These are phyloP conservation scores for Amblyjoppa fuscipennis DNA, from an alignment of 2,888 invertebrate genomes.

Conservation along the genomic window DNA sequence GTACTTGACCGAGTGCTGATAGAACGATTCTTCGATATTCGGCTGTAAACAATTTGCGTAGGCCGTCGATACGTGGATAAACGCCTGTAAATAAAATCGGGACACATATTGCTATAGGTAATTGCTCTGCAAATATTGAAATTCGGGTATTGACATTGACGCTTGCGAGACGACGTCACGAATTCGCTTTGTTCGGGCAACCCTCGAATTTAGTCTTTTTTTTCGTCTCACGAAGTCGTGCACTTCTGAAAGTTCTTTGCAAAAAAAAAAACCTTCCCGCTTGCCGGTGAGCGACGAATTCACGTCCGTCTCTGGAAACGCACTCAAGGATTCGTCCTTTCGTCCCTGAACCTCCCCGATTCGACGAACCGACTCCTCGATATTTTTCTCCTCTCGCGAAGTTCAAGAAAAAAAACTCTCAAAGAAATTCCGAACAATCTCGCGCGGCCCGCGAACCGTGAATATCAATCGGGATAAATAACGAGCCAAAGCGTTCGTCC, in stretches of 20 bases:
- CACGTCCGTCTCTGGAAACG: background rate
- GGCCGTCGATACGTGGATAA: constrained; percentile 84
- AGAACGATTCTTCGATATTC: constrained; percentile 90
- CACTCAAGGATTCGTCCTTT: background rate
- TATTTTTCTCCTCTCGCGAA: background rate
- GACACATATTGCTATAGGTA: background rate
- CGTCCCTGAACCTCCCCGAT: background rate
- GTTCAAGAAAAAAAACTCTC: background rate
- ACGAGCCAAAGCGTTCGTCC: background rate
- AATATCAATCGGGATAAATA: background rate
- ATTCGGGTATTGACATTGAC: background rate
- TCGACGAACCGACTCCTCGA: background rate
- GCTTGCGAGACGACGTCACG: background rate
- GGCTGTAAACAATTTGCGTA: constrained; percentile 85
- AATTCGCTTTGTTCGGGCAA: background rate
- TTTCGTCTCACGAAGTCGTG: background rate
- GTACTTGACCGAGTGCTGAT: constrained; percentile 86
- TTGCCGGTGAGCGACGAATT: constrained; percentile 25
- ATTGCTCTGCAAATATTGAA: background rate
- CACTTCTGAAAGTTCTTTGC: background rate
- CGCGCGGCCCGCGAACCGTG: background rate
- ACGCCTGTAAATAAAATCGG: constrained; percentile 76
- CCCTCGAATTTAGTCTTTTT: background rate
- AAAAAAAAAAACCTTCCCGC: background rate
- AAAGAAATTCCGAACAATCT: constrained; percentile 6